phyloP scores from a whole-genome alignment of 2,113 vertebrate genomes.

The Hydrolagus affinis region DNA sequence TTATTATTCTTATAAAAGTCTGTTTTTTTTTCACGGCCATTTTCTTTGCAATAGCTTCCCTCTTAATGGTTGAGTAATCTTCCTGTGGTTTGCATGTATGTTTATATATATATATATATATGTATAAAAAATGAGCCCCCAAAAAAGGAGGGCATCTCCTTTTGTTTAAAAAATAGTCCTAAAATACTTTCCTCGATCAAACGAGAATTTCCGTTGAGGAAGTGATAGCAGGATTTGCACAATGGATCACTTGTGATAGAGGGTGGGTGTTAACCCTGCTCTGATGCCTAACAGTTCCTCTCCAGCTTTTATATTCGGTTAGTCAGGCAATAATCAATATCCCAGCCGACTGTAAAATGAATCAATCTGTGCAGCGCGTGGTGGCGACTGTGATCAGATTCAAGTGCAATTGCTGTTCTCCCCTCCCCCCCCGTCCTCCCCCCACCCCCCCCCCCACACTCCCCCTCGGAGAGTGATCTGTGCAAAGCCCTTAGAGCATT shows the following conservation, averaged over 20 bases:
- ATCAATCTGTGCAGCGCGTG: conserved; percentile 39
- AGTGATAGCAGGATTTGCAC: background rate
- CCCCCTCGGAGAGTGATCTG: background rate
- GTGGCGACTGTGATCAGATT: background rate
- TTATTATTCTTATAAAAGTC: too few relatives aligned
- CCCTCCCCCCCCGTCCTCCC: too few relatives aligned
- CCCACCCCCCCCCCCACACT: too few relatives aligned
- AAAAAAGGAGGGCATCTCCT: too few relatives aligned
- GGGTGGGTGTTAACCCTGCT: too few relatives aligned
- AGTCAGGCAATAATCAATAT: conserved; percentile 57
- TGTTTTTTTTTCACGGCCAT: too few relatives aligned
- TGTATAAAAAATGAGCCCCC: too few relatives aligned
- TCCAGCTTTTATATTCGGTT: background rate
- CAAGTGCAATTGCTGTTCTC: background rate
- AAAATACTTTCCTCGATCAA: background rate
- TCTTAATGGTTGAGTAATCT: too few relatives aligned
- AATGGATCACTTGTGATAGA: background rate
- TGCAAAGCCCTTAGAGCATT: background rate
- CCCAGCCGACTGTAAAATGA: conserved; percentile 61
- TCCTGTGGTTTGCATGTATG: too few relatives aligned
- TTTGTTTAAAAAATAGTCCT: background rate
- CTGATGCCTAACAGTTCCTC: background rate
- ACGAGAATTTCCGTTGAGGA: background rate
- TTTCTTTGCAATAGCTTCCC: too few relatives aligned
- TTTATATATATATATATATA: too few relatives aligned